phyloP scores from a whole-genome alignment of 35 echinoderm and acorn worm genomes.

The Strongylocentrotus purpuratus region DNA sequence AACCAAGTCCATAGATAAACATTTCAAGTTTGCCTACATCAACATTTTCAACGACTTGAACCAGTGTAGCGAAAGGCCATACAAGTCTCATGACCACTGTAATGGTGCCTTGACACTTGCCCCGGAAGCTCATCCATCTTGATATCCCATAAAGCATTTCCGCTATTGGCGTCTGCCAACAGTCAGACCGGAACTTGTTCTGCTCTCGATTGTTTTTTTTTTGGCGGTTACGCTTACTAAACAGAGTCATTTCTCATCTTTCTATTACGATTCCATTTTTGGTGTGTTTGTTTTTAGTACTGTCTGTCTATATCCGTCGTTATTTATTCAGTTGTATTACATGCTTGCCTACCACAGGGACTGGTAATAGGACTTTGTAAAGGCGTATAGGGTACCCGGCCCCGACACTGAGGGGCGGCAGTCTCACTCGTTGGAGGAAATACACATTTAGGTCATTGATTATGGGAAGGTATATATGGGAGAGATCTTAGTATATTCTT shows the following conservation, averaged over 20 bases:
- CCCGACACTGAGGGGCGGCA: too few relatives aligned
- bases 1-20: background rate
- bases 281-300: background rate
- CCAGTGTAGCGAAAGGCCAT: conserved; percentile 7
- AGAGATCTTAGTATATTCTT: too few relatives aligned
- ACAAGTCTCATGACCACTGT: conserved; percentile 1
- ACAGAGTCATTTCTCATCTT: background rate
- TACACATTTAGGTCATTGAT: too few relatives aligned
- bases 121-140: conserved; percentile 53
- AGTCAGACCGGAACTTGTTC: conserved; percentile 30
- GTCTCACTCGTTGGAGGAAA: too few relatives aligned
- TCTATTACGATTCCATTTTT: background rate
- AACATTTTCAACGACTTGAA: conserved; percentile 5
- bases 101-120: conserved; percentile 39
- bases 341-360: background rate
- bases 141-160: conserved; percentile 52
- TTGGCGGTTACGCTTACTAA: conserved; percentile 41
- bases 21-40: conserved; percentile 17
- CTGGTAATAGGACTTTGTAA: background rate
- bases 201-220: conserved; percentile 49
- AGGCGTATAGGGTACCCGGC: too few relatives aligned
- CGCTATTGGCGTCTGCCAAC: conserved; percentile 44
- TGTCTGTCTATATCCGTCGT: background rate
- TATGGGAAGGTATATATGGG: too few relatives aligned
- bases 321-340: background rate